Conservation (phyloP, 2,888 invertebrate species). For the Phrixothrix hirtus region DNA sequence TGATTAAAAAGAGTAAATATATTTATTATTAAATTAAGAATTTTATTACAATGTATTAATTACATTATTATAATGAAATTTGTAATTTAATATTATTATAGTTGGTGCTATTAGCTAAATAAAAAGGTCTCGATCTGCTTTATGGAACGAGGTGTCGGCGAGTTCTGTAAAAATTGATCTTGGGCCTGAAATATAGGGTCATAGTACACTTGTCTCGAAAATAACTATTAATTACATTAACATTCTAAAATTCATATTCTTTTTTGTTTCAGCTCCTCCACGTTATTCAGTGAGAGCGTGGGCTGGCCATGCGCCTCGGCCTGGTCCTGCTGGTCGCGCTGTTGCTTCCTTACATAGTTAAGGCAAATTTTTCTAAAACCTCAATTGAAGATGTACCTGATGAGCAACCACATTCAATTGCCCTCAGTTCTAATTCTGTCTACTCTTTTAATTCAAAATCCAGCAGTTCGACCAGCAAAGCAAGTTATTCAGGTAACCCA, state of each 20-base stretch:
- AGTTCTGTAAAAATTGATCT: no score
- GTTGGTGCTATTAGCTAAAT: no score
- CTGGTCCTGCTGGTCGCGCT: constrained; percentile 60
- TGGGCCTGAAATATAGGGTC: no score
- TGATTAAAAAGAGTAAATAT: no score
- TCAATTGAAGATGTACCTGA: constrained; percentile 23
- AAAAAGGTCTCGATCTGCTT: no score
- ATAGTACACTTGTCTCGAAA: no score
- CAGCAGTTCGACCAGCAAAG: constrained; percentile 29
- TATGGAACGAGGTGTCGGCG: no score
- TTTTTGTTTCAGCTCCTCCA: constrained; percentile 41
- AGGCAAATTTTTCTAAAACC: constrained; percentile 32
- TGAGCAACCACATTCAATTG: constrained; percentile 19
- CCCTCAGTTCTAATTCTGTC: constrained; percentile 28
- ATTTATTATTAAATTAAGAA: no score
- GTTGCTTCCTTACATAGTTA: constrained; percentile 51
- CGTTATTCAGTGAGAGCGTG: constrained; percentile 56
- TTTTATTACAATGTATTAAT: no score
- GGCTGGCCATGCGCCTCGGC: constrained; percentile 66
- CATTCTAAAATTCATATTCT: constrained; percentile 1
- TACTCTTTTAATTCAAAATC: constrained; percentile 20
- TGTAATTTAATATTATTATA: no score
- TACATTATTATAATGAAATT: no score
- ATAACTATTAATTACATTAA: background rate
- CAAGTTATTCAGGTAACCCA: constrained; percentile 17